These are phyloP conservation scores for Myocastor coypus DNA, from an alignment of 2,113 vertebrate species.

Conservation along the genomic window DNA sequence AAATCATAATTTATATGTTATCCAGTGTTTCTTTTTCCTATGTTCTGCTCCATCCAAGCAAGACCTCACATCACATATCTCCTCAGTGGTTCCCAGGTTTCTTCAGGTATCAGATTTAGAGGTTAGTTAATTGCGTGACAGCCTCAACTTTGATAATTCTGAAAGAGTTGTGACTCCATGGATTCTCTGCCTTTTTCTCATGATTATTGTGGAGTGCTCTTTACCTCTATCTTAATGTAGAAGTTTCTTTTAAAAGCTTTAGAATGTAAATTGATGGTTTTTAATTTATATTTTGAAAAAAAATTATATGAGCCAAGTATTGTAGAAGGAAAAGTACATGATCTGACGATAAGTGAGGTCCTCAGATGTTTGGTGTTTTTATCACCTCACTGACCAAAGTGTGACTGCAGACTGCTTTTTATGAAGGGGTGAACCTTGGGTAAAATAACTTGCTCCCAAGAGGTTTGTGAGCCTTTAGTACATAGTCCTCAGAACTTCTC, in stretches of 20 bases:
- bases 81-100: neutral
- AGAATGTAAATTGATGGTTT: neutral
- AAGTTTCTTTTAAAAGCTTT: neutral
- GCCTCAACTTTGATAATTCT: neutral
- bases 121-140: neutral
- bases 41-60: neutral
- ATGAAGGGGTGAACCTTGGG: too few species aligned
- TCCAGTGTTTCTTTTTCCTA: neutral
- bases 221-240: neutral
- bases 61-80: neutral
- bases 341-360: neutral
- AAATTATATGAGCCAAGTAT: neutral
- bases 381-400: neutral
- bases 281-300: neutral
- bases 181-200: neutral
- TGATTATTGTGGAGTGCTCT: neutral
- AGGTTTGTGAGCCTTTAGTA: neutral
- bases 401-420: neutral
- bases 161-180: neutral
- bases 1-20: neutral
- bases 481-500: neutral
- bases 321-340: neutral
- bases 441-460: neutral
- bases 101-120: neutral
- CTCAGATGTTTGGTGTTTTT: neutral